Conservation (phyloP, 92 coral and sea anemone genomes). For the Umimayanthus kanabou region DNA sequence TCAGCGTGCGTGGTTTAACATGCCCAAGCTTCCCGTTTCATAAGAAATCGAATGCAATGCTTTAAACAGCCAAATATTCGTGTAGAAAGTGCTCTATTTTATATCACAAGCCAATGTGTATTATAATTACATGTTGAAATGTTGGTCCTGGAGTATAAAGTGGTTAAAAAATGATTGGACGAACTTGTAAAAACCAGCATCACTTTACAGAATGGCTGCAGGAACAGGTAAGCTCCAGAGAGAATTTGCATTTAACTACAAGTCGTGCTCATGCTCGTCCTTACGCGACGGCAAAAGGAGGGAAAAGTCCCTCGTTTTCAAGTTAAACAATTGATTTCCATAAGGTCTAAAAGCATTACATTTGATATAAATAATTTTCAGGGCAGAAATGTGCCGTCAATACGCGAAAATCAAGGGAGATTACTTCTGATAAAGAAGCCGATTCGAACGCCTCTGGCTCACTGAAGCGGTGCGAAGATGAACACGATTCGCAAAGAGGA, state of each 20-base stretch:
- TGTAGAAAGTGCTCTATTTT: background rate
- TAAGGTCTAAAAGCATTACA: background rate
- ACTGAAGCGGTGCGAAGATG: background rate
- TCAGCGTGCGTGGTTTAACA: background rate
- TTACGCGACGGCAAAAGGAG: background rate
- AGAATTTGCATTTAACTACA: constrained; percentile 8
- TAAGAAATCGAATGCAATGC: background rate
- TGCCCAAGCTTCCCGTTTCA: background rate
- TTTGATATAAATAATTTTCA: background rate
- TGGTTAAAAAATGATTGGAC: constrained; percentile 2
- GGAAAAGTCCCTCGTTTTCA: constrained; percentile 17
- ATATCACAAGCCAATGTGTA: background rate
- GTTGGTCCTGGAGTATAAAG: background rate
- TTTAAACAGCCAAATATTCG: background rate
- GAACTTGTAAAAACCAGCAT: background rate
- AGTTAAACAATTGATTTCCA: background rate
- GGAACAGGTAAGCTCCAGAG: background rate
- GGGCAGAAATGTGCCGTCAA: constrained; percentile 20
- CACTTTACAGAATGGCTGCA: constrained; percentile 7
- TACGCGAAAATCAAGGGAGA: constrained; percentile 31
- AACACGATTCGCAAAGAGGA: background rate
- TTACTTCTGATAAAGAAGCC: constrained; percentile 22
- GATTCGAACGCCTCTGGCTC: background rate
- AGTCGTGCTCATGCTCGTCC: too few relatives aligned
- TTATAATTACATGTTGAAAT: background rate